A percentile compares a stretch with the other conserved stretches of the same genome.
phyloP scores from a whole-genome alignment of 2,797 vertebrate species.

The Crocidura indochinensis region DNA sequence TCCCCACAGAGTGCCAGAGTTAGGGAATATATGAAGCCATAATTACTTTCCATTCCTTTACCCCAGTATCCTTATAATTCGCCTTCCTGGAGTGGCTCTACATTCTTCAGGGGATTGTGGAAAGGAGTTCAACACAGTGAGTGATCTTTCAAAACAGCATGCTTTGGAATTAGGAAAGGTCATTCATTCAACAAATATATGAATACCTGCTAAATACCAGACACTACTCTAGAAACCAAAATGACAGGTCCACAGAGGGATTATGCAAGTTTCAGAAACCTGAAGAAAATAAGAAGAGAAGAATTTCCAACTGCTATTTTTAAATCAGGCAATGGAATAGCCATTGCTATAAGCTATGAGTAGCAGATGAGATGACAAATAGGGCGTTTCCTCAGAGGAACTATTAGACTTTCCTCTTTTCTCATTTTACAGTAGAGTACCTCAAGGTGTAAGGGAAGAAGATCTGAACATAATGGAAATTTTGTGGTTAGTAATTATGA shows the following conservation, averaged over 20 bases:
- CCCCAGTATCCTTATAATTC: constrained; percentile 48
- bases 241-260: constrained; percentile 18
- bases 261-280: constrained; percentile 18
- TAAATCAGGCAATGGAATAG: constrained; percentile 49
- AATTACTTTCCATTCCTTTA: constrained; percentile 75
- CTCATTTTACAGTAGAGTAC: constrained; percentile 58
- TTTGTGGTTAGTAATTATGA: constrained; percentile 47
- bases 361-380: constrained; percentile 45
- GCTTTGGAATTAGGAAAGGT: neutral
- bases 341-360: constrained; percentile 51
- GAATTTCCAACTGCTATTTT: constrained; percentile 57
- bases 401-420: constrained; percentile 36
- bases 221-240: constrained; percentile 20
- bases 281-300: constrained; percentile 55
- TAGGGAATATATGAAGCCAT: constrained; percentile 52
- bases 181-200: constrained; percentile 47
- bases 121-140: constrained; percentile 2
- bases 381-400: constrained; percentile 20
- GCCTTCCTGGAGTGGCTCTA: constrained; percentile 46
- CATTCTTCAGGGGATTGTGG: constrained; percentile 37
- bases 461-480: constrained; percentile 56
- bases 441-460: constrained; percentile 30
- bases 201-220: constrained; percentile 26
- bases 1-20: constrained; percentile 58
- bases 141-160: constrained; percentile 52